Evolutionary conservation across 2,113 vertebrate genomes (phyloP).

Genomic region (Synodontis membranacea): DNA sequence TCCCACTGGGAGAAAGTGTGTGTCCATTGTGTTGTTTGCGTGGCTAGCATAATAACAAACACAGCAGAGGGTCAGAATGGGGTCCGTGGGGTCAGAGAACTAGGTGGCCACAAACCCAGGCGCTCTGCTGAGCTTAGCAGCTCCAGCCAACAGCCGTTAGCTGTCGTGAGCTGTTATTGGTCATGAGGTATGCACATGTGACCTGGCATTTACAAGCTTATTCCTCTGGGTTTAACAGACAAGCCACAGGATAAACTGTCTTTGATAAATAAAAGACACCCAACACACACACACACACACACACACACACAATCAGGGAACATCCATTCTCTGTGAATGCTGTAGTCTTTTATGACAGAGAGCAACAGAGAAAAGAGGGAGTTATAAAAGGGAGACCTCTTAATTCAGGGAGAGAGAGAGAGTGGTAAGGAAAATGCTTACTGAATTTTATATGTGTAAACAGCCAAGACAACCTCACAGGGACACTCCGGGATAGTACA

Average conservation of each 20-base stretch:
- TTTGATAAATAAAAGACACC: constrained; percentile 43
- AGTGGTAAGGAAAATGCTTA: background rate
- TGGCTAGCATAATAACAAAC: constrained; percentile 59
- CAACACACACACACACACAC: background rate
- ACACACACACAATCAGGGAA: background rate
- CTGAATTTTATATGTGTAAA: background rate
- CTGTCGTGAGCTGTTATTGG: constrained; percentile 52
- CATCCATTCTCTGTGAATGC: background rate
- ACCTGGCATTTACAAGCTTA: constrained; percentile 55
- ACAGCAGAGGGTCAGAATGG: constrained; percentile 45
- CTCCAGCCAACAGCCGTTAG: constrained; percentile 15
- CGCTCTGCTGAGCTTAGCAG: constrained; percentile 52
- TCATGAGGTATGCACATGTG: constrained; percentile 12
- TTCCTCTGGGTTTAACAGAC: constrained; percentile 41
- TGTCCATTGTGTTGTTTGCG: constrained; percentile 51
- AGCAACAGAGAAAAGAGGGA: background rate
- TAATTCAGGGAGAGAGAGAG: background rate
- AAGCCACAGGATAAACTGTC: constrained; percentile 23
- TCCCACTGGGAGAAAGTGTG: constrained; percentile 28
- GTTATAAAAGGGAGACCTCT: background rate
- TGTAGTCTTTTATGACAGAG: background rate
- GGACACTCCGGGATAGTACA: constrained; percentile 14
- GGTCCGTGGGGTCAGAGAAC: constrained; percentile 62
- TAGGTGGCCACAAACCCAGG: constrained; percentile 57
- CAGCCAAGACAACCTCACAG: background rate